Evolutionary conservation across 2,113 vertebrate species (phyloP), one percentile per base, ranked within the genome.

Genomic region (Xenotilapia longispinis): DNA sequence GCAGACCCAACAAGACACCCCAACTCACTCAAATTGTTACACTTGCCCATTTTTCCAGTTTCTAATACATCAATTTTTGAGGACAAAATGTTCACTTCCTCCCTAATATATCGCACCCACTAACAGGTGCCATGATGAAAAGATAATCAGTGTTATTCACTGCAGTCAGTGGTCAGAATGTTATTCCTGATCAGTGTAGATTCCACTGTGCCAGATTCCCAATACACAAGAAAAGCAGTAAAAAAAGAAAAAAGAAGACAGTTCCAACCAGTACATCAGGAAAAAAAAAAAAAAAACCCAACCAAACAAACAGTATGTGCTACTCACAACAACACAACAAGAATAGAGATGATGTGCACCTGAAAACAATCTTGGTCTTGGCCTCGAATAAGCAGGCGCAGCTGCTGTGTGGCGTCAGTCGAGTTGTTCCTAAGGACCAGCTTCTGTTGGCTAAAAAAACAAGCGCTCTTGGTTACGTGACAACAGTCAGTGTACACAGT

Each of bases 281-380:
- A 8, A 49, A 26, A 73, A 2, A 4, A 42, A 7, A 45, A 9
- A 0, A 14, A 75, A 8, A 15, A 40, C 3, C 33, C 1, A 79
- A n/a, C 36, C 21, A 55, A 26, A 55, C 4, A 80, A n/a, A 55
- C 4, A 58, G 73, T 7, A 49, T 49, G 26, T 31, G 73, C 9
- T 19, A 31, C 26, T 73, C 21, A 17, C 33, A 68, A 40, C 33
- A 40, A 40, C 33, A 70, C 13, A 73, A 45, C 21, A 73, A 78
- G 26, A 78, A 78, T 13, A n/a, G 45, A 78, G 73, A 78, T 78
- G 26, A 78, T n/a, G 38, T 14, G 5, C 89, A 99, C 99, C 97
- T 99, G 98, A 96, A 99, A 99, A 91, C 97, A 99, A 86, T 99
- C 98, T 82, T 98, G 98, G 96, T 99, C 99, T 88, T 97, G 98